Evolutionary conservation across 2,113 vertebrate species (phyloP), one percentile per base, ranked within the genome.

Genomic region (Lophotis ruficrista): DNA sequence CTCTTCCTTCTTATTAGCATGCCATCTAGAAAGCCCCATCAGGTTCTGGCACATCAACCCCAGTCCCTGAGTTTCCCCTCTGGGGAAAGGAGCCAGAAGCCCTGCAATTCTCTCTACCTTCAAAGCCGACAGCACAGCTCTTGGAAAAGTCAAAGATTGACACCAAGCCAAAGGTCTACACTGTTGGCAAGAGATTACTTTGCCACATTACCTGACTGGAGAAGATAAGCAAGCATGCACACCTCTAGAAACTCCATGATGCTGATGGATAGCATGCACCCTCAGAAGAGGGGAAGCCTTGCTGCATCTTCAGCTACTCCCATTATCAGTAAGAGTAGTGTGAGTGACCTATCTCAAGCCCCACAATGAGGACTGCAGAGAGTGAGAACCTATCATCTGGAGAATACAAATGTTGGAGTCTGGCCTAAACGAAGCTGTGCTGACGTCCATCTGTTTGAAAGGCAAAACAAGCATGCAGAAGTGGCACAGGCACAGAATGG

Each of bases 381-480:
- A n/a, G n/a, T 54, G 38, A 81, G 71, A 92, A 60, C 10, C 30
- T 51, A 43, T 12, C 54, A 47, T 12, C 54, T 73, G 25, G 24
- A 57, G 64, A 88, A 62, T 14, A 45, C 3, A 66, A 78, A 77
- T 1, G 0, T 35, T 83, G 68, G 43, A 43, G 16, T 15, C 28
- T 56, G 56, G 35, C 27, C 25, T 58, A 57, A 92, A 51, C 1
- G 19, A 48, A 38, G 17, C 94, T 95, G 91, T 71, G 83, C 69
- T 94, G 94, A 94, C 71, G 89, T 91, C 97, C 94, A 78, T 94
- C 94, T 97, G 91, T 96, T 93, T 97, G 96, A 94, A 97, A 97
- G 91, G 93, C 89, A 94, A 84, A 93, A 79, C 70, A 91, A 95
- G 80, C 28, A 14, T 69, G 80, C 58, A 94, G 80, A 97, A 96